phyloP scores from a whole-genome alignment of 2,797 vertebrate species.

The Chromobotia macracanthus region DNA sequence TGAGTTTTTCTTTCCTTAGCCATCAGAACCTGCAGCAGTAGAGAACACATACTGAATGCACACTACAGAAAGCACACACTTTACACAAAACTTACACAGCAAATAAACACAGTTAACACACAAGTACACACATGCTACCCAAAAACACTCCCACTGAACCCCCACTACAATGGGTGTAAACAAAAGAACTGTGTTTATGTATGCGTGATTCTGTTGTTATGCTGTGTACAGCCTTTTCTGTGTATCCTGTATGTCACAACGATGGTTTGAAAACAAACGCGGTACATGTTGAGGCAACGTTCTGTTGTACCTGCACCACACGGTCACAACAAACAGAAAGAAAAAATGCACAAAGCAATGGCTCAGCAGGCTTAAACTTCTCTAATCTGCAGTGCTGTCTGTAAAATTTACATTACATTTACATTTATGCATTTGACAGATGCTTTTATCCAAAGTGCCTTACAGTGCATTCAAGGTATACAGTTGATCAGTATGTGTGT shows the following conservation, averaged over 20 bases:
- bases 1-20: constrained; percentile 89
- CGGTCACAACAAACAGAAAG: too few relatives aligned
- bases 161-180: background rate
- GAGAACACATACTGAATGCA: background rate
- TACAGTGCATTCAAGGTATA: too few relatives aligned
- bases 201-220: background rate
- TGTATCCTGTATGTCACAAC: background rate
- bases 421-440: too few relatives aligned
- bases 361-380: too few relatives aligned
- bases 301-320: too few relatives aligned
- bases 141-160: background rate
- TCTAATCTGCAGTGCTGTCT: too few relatives aligned
- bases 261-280: too few relatives aligned
- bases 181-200: background rate
- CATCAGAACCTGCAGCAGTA: constrained; percentile 78
- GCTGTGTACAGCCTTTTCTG: background rate
- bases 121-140: background rate
- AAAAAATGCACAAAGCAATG: too few relatives aligned
- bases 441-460: too few relatives aligned
- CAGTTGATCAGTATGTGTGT: too few relatives aligned
- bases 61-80: background rate
- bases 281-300: too few relatives aligned
- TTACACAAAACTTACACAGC: background rate
- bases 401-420: too few relatives aligned
- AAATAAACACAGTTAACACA: background rate